Percentiles rank a stretch among this genome's conserved stretches.
Evolutionary conservation across 2,113 vertebrate genomes (phyloP).

Genomic region (Neopipo cinnamomea): DNA sequence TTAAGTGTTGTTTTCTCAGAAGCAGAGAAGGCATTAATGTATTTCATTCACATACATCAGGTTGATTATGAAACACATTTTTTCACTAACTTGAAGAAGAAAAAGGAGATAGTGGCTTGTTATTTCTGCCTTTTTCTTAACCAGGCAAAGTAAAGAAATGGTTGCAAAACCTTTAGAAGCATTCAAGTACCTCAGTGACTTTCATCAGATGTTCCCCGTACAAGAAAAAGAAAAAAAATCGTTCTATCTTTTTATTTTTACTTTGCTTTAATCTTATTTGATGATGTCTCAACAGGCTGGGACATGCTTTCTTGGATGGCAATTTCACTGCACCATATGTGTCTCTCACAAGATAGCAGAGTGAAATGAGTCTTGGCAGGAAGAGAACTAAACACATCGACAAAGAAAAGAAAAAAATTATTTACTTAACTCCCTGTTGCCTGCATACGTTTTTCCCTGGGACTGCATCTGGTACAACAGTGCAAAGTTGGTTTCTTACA

Average conservation of each 20-base stretch:
- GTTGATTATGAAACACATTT: constrained; percentile 72
- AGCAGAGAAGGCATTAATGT: constrained; percentile 61
- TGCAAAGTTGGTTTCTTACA: constrained; percentile 37
- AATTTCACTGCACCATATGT: constrained; percentile 98
- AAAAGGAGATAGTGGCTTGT: constrained; percentile 66
- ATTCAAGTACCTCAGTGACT: constrained; percentile 81
- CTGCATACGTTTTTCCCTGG: constrained; percentile 71
- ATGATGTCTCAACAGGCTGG: constrained; percentile 99
- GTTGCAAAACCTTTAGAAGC: constrained; percentile 82
- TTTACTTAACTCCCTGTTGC: constrained; percentile 87
- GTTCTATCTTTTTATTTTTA: constrained; percentile 95
- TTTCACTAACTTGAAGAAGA: constrained; percentile 70
- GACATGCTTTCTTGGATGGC: constrained; percentile 97
- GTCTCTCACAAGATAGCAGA: constrained; percentile 91
- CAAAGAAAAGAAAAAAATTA: constrained; percentile 81
- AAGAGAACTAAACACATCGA: constrained; percentile 87
- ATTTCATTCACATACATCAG: constrained; percentile 75
- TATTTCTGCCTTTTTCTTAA: constrained; percentile 76
- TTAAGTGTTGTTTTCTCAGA: constrained; percentile 47
- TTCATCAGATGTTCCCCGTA: constrained; percentile 90
- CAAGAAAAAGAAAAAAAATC: constrained; percentile 77
- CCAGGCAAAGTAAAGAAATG: constrained; percentile 79
- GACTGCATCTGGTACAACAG: neutral
- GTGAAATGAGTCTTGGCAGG: constrained; percentile 93
- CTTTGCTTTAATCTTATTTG: constrained; percentile 99